phyloP scores from a whole-genome alignment of 2,113 vertebrate species.

The Gymnarchus niloticus region DNA sequence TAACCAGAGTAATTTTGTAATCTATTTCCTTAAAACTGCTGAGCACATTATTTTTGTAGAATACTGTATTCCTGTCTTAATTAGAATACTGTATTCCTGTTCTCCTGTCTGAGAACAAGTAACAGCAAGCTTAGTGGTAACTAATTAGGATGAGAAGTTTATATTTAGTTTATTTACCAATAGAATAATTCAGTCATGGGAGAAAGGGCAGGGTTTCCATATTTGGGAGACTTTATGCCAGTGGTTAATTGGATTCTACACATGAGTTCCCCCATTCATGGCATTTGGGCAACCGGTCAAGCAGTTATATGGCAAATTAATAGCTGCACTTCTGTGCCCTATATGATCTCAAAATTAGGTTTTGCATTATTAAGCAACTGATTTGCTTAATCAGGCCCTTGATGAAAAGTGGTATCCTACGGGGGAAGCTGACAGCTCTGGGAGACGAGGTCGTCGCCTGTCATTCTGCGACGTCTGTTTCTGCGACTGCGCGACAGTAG shows the following conservation, averaged over 20 bases:
- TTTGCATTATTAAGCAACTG: constrained; percentile 23
- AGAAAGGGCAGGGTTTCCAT: background rate
- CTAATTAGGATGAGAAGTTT: background rate
- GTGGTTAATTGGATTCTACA: constrained; percentile 22
- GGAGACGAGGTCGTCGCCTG: background rate
- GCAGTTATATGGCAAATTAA: constrained; percentile 24
- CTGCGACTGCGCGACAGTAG: background rate
- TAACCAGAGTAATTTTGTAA: background rate
- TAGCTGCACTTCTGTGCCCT: constrained; percentile 13
- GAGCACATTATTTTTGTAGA: background rate
- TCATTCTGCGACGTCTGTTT: background rate
- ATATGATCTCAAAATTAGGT: constrained; percentile 25
- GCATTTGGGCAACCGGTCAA: constrained; percentile 14
- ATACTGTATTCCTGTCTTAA: background rate
- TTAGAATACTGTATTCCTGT: background rate
- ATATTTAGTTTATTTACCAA: background rate
- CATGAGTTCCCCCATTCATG: constrained; percentile 7
- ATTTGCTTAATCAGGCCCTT: constrained; percentile 23
- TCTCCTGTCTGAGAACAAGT: background rate
- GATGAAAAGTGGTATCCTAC: constrained; percentile 5
- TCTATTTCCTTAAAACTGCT: background rate
- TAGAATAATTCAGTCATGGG: background rate
- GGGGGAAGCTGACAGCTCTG: background rate
- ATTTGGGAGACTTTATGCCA: background rate
- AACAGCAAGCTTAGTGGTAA: background rate